Percentiles rank a stretch among this genome's conserved stretches.
phyloP scores from a whole-genome alignment of 2,113 vertebrate species.

The Phasianus colchicus region DNA sequence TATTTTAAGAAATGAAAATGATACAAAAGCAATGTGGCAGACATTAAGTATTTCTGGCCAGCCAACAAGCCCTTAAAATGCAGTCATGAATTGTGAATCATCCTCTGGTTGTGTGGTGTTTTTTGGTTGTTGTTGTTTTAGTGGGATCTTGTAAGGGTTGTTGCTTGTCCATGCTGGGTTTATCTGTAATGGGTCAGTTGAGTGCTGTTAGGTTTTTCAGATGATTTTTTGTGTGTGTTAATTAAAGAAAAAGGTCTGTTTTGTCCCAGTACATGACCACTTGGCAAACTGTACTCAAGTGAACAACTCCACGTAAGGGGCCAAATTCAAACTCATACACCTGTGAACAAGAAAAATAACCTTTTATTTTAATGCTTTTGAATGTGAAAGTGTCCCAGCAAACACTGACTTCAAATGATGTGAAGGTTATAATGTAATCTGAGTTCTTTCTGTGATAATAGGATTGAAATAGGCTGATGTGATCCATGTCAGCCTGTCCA shows the following conservation, averaged over 20 bases:
- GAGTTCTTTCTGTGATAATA: background rate
- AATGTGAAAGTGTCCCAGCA: background rate
- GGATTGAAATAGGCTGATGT: background rate
- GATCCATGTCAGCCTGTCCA: background rate
- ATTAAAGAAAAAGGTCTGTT: background rate
- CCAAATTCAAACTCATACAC: background rate
- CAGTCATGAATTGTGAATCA: background rate
- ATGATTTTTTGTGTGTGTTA: background rate
- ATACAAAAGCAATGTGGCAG: background rate
- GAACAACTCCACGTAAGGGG: background rate
- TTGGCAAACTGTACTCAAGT: background rate
- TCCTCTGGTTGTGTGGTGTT: no score
- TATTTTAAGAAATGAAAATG: slow-evolving; percentile 10
- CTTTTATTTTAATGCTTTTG: background rate
- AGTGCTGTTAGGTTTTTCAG: background rate
- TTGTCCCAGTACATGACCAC: background rate
- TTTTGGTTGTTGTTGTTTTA: background rate
- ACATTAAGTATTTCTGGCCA: background rate
- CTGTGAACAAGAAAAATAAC: background rate
- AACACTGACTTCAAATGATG: background rate
- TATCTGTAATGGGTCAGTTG: fast-evolving
- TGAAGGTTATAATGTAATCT: background rate
- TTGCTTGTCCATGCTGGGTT: background rate
- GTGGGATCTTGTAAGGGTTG: background rate
- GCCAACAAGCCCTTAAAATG: background rate